These are phyloP conservation scores for Piscicola geometra DNA, from an alignment of 2,888 invertebrate genomes.

Conservation along the genomic window DNA sequence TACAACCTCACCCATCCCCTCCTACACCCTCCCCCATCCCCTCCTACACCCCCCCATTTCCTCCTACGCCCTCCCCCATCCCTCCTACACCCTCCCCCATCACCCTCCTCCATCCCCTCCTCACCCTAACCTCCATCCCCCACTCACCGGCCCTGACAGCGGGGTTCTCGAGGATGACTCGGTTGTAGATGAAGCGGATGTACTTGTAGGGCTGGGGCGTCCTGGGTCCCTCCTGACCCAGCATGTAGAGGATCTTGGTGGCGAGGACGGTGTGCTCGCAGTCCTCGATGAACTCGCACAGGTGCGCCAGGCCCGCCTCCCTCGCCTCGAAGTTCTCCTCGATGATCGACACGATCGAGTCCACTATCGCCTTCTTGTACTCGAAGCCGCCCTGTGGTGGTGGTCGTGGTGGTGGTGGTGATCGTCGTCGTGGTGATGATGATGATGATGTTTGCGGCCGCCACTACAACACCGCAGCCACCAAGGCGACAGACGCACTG, in stretches of 20 bases:
- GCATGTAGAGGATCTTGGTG: constrained; percentile 86
- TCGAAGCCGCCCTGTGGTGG: constrained; percentile 76
- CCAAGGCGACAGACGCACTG: constrained; percentile 38
- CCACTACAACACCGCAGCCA: too few relatives aligned
- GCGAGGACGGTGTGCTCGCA: constrained; percentile 96
- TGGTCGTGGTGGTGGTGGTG: too few relatives aligned
- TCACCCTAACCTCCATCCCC: not conserved
- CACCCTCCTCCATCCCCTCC: too few relatives aligned
- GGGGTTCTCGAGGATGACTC: constrained; percentile 90
- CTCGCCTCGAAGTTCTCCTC: constrained; percentile 97
- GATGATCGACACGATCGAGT: constrained; percentile 93
- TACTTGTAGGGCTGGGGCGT: constrained; percentile 82
- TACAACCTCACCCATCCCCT: not conserved
- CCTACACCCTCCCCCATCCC: too few relatives aligned
- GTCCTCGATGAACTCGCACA: constrained; percentile 99
- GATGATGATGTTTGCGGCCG: too few relatives aligned
- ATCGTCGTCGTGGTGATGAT: too few relatives aligned
- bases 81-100: not conserved
- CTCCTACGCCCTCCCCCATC: too few relatives aligned
- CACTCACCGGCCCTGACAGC: constrained; percentile 72
- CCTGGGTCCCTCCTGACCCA: constrained; percentile 93
- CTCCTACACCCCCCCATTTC: too few relatives aligned
- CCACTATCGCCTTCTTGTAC: constrained; percentile 96
- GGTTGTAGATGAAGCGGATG: constrained; percentile 65
- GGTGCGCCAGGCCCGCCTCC: constrained; percentile 85